These are phyloP conservation scores for Mythimna vitellina DNA, from an alignment of 2,888 invertebrate genomes.

Conservation along the genomic window DNA sequence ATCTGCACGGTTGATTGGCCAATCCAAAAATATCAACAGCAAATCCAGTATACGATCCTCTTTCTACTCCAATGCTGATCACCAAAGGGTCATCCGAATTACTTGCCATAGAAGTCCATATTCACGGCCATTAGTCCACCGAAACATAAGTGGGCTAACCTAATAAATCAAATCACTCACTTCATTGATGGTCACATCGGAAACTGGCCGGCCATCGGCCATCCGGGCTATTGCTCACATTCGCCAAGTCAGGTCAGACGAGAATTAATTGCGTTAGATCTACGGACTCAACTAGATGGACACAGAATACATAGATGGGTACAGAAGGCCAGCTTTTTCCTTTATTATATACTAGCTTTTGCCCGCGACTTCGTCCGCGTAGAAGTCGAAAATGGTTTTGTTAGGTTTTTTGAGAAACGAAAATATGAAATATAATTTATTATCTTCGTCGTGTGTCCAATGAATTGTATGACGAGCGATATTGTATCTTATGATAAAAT, in stretches of 20 bases:
- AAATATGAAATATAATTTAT: too few relatives aligned
- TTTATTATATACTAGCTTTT: too few relatives aligned
- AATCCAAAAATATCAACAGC: background rate
- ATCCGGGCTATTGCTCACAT: conserved; percentile 36
- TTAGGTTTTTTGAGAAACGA: too few relatives aligned
- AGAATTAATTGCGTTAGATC: conserved; percentile 48
- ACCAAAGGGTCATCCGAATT: conserved; percentile 38
- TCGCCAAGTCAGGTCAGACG: conserved; percentile 39
- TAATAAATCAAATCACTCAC: conserved; percentile 59
- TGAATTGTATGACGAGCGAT: too few relatives aligned
- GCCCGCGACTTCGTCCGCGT: too few relatives aligned
- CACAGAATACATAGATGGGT: background rate
- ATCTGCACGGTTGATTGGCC: background rate
- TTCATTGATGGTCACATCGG: conserved; percentile 44
- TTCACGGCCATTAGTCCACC: conserved; percentile 20
- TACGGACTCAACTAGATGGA: conserved; percentile 22
- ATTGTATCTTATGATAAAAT: too few relatives aligned
- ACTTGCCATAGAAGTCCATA: conserved; percentile 20
- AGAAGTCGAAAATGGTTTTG: too few relatives aligned
- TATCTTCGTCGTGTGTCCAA: too few relatives aligned
- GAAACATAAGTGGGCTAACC: conserved; percentile 32
- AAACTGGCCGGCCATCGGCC: conserved; percentile 11
- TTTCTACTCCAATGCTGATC: conserved; percentile 14
- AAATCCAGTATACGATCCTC: conserved; percentile 3
- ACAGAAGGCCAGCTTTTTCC: conserved; percentile 23